phyloP scores from a whole-genome alignment of 2,113 vertebrate genomes.

The Burhinus bistriatus region DNA sequence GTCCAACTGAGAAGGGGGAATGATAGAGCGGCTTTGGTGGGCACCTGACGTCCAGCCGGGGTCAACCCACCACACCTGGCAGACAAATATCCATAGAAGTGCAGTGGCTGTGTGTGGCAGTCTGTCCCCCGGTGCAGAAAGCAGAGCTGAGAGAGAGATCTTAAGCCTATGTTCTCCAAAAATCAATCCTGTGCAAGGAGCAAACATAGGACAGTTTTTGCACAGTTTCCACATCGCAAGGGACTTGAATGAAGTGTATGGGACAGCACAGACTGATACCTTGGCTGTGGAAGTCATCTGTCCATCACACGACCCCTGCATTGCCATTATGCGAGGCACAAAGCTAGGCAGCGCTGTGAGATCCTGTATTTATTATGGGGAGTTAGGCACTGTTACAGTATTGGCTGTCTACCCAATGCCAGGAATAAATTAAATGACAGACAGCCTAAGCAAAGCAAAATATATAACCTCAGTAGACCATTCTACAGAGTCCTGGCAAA shows the following conservation, averaged over 20 bases:
- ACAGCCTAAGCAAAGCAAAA: neutral
- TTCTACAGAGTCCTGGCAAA: neutral
- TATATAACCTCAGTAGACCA: neutral
- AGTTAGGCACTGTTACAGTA: neutral
- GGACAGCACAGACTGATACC: neutral
- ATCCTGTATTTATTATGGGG: neutral
- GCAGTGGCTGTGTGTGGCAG: fast-evolving
- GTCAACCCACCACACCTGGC: neutral
- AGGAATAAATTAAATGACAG: conserved; percentile 22
- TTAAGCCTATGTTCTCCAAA: neutral
- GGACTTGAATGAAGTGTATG: neutral
- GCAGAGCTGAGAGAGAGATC: neutral
- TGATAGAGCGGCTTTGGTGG: neutral
- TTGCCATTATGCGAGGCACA: fast-evolving
- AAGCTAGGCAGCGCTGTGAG: neutral
- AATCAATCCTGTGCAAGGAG: neutral
- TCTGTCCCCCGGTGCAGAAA: neutral
- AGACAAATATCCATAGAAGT: neutral
- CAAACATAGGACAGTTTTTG: neutral
- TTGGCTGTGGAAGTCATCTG: neutral
- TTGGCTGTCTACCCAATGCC: neutral
- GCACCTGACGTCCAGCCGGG: neutral
- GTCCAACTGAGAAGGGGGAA: neutral
- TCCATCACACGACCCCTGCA: neutral
- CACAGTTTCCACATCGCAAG: neutral